A percentile compares a stretch with the other conserved stretches of the same genome.
These are phyloP conservation scores for human (Homo sapiens) DNA, from an alignment of 2,113 vertebrate genomes.

Conservation along the genomic window DNA sequence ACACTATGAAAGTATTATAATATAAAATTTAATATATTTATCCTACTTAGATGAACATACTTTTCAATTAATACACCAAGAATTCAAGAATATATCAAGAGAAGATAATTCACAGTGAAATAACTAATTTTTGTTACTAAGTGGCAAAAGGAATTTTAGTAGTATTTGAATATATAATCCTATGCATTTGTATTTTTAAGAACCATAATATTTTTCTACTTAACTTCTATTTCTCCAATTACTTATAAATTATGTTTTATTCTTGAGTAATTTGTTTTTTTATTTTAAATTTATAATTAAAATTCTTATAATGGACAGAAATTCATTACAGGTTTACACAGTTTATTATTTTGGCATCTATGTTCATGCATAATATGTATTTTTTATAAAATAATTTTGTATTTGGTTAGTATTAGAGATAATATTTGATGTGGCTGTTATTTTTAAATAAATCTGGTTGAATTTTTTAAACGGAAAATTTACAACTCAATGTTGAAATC, in stretches of 20 bases:
- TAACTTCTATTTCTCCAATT: not conserved
- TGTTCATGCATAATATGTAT: not conserved
- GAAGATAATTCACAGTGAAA: conserved; percentile 47
- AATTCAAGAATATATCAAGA: not conserved
- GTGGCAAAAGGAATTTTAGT: conserved; percentile 27
- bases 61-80: not conserved
- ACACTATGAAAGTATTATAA: not conserved
- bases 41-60: conserved; percentile 39
- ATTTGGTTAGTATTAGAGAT: not conserved
- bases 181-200: conserved; percentile 3
- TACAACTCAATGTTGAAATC: not conserved
- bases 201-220: conserved; percentile 8
- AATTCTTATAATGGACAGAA: not conserved
- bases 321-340: not conserved
- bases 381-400: not conserved
- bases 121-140: conserved; percentile 42
- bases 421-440: not conserved
- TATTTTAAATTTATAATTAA: conserved; percentile 20
- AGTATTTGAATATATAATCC: conserved; percentile 9
- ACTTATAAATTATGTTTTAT: not conserved
- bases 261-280: not conserved
- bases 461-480: not conserved
- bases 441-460: not conserved
- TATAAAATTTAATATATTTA: conserved; percentile 53
- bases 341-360: not conserved